phyloP scores from a whole-genome alignment of 2,797 vertebrate species.

The Hafferia zeledoni region DNA sequence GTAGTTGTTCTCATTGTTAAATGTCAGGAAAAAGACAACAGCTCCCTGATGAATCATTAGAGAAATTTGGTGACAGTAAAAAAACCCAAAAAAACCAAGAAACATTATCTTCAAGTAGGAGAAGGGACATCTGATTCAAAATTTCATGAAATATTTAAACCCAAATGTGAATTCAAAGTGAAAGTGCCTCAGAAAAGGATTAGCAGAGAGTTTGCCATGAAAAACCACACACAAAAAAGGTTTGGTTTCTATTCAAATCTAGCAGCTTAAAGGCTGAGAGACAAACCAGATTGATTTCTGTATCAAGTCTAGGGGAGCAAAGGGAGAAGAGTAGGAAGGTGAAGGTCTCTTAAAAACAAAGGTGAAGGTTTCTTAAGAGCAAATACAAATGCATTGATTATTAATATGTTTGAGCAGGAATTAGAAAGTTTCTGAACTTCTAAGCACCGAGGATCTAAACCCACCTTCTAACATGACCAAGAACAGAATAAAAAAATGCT shows the following conservation, averaged over 20 bases:
- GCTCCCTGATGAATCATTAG: not conserved
- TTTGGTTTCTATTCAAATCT: not conserved
- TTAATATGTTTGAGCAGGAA: not conserved
- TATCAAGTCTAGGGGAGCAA: not conserved
- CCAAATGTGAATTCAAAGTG: not conserved
- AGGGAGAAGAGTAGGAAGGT: not conserved
- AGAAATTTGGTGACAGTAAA: not conserved
- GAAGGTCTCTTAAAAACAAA: not conserved
- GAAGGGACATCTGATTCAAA: not conserved
- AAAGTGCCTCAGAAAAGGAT: not conserved
- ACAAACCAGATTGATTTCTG: not conserved
- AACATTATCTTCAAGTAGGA: not conserved
- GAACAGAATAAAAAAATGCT: not conserved
- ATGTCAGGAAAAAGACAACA: not conserved
- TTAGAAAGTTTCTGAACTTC: not conserved
- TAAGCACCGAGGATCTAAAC: not conserved
- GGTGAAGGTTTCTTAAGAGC: not conserved
- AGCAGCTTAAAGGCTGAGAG: not conserved
- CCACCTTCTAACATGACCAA: not conserved
- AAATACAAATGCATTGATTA: not conserved
- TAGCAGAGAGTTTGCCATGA: not conserved
- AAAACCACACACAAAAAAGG: not conserved
- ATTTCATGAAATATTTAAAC: not conserved
- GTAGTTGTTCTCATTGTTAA: not conserved
- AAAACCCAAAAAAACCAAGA: not conserved